Percentiles rank a stretch among this genome's conserved stretches.
Evolutionary conservation across 2,888 invertebrate genomes (phyloP).

Genomic region (Dicycla oo): DNA sequence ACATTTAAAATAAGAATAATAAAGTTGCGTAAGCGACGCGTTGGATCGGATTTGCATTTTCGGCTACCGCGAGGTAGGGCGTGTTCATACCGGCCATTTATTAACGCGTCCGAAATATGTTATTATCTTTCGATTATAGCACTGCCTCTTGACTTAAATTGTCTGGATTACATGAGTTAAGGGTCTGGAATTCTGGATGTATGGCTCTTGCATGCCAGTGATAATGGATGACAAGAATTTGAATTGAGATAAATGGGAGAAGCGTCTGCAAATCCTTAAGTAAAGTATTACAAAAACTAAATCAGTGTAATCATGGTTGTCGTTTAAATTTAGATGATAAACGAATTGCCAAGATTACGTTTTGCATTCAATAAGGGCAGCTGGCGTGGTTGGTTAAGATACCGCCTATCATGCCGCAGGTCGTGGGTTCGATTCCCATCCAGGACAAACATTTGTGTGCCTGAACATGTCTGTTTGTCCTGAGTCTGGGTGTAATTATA

Average conservation of each 20-base stretch:
- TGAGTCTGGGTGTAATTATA: no score
- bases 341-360: background rate
- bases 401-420: no score
- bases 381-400: no score
- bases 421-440: no score
- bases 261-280: background rate
- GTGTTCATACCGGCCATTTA: constrained; percentile 43
- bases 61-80: constrained; percentile 72
- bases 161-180: constrained; percentile 35
- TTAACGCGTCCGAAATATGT: constrained; percentile 46
- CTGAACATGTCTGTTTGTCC: no score
- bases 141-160: constrained; percentile 35
- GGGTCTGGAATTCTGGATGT: constrained; percentile 7
- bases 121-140: constrained; percentile 54
- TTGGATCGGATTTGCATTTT: constrained; percentile 77
- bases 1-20: constrained; percentile 69
- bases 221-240: background rate
- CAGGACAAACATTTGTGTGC: no score
- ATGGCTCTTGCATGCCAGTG: background rate
- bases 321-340: background rate
- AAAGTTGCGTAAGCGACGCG: constrained; percentile 71
- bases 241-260: background rate
- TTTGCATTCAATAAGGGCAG: background rate
- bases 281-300: background rate
- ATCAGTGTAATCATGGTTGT: background rate